Evolutionary conservation across 2,113 vertebrate species (phyloP).

Genomic region (Mixornis gularis): DNA sequence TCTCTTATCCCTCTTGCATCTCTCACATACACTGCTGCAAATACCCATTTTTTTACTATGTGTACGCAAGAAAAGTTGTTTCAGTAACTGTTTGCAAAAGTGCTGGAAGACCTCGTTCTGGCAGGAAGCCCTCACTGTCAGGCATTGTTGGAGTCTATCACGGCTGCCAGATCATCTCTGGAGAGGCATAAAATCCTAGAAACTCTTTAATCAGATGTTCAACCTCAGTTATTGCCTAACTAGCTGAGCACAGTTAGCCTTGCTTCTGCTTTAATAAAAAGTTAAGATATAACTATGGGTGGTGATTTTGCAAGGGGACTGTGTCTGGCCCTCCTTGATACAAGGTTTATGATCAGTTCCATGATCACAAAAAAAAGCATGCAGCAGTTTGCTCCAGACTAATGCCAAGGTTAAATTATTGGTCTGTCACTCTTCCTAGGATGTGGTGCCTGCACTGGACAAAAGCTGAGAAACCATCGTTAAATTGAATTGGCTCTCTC

Average conservation of each 20-base stretch:
- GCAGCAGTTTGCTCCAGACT: neutral
- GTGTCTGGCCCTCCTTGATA: neutral
- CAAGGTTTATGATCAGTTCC: accelerated
- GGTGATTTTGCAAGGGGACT: neutral
- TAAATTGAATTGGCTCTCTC: neutral
- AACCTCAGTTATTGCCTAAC: neutral
- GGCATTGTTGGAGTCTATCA: neutral
- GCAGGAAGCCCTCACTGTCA: neutral
- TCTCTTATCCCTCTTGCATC: neutral
- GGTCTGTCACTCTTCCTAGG: neutral
- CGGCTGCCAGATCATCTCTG: neutral
- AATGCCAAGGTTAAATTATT: neutral
- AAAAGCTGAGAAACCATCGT: neutral
- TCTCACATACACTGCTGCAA: neutral
- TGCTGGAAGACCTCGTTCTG: neutral
- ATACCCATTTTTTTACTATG: neutral
- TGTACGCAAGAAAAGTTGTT: neutral
- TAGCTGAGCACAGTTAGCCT: neutral
- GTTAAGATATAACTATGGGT: neutral
- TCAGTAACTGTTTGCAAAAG: neutral
- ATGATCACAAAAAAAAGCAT: too few species aligned
- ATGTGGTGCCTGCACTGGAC: neutral
- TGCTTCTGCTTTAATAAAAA: neutral
- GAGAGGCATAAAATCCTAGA: neutral
- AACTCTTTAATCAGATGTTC: neutral